Evolutionary conservation across 30 jellyfish, hydroid and myxozoan species (phyloP).

Genomic region (Hydractinia echinata): DNA sequence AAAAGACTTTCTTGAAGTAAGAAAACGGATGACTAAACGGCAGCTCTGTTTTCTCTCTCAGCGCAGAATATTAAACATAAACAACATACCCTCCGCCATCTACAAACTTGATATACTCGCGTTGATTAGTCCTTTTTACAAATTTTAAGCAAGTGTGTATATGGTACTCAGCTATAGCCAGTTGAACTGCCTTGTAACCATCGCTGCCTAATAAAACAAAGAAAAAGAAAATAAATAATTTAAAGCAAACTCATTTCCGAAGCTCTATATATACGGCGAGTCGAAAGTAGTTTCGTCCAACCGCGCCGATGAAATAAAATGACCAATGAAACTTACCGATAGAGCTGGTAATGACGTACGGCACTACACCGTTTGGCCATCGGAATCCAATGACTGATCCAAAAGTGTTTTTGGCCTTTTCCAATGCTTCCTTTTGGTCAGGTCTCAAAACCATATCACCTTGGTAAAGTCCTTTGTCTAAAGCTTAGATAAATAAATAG

Average conservation of each 20-base stretch:
- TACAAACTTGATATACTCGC: neutral
- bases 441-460: slow-evolving; percentile 24
- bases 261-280: too few relatives aligned
- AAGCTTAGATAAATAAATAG: too few relatives aligned
- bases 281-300: too few relatives aligned
- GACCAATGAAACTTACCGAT: slow-evolving; percentile 1
- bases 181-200: neutral
- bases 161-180: neutral
- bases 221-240: too few relatives aligned
- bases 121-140: neutral
- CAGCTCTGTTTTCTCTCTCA: too few relatives aligned
- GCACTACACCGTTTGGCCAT: slow-evolving; percentile 21
- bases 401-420: neutral
- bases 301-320: too few relatives aligned
- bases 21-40: too few relatives aligned
- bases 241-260: too few relatives aligned
- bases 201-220: neutral
- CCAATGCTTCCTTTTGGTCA: slow-evolving; percentile 1
- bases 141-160: neutral
- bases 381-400: slow-evolving; percentile 19
- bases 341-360: slow-evolving; percentile 10
- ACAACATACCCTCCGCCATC: neutral
- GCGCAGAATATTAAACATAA: too few relatives aligned
- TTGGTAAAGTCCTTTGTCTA: slow-evolving; percentile 8
- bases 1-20: too few relatives aligned